Conservation (phyloP, 2,113 vertebrate genomes). For the Lichenostomus cassidix region DNA sequence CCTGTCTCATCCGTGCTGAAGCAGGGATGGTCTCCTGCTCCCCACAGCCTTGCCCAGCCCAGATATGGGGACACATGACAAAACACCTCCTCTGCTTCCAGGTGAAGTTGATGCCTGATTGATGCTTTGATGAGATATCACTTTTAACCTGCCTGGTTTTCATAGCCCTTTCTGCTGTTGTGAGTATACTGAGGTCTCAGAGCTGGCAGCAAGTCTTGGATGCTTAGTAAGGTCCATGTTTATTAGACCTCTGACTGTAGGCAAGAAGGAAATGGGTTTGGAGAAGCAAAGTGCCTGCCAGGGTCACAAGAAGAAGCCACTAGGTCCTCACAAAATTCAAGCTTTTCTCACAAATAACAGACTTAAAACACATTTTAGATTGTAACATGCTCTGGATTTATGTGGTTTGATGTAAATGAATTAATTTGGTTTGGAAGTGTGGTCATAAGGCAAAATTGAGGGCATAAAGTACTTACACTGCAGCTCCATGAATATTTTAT, state of each 20-base stretch:
- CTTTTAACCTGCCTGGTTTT: not conserved
- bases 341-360: not conserved
- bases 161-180: not conserved
- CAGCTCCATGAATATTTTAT: not conserved
- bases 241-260: not conserved
- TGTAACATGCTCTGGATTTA: not conserved
- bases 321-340: not conserved
- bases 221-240: not conserved
- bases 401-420: not conserved
- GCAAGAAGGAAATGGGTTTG: not conserved
- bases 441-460: not conserved
- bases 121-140: not conserved
- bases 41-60: not conserved
- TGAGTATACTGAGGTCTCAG: not conserved
- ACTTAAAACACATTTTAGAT: not conserved
- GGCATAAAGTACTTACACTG: not conserved
- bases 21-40: not conserved
- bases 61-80: not conserved
- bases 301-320: not conserved
- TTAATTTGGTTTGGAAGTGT: not conserved
- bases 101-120: not conserved
- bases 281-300: not conserved
- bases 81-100: not conserved
- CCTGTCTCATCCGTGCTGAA: fast-evolving
- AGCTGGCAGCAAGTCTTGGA: not conserved